Conservation (phyloP, 2,113 vertebrate genomes). For the Prinia subflava region DNA sequence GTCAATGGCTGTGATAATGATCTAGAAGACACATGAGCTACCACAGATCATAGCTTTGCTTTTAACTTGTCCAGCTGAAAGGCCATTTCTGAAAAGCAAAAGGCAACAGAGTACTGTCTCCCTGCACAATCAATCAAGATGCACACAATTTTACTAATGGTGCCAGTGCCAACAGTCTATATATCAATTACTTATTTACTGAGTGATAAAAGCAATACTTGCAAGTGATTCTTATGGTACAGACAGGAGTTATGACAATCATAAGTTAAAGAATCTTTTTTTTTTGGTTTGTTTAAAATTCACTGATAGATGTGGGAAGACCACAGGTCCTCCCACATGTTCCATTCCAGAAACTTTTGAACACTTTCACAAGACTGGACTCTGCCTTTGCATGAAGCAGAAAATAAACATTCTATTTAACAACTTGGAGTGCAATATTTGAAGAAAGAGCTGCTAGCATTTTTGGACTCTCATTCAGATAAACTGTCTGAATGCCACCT, state of each 20-base stretch:
- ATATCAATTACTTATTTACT: neutral
- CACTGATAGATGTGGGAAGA: neutral
- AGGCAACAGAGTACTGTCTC: neutral
- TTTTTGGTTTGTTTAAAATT: neutral
- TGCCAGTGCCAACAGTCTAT: neutral
- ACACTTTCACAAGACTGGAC: neutral
- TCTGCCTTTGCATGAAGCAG: neutral
- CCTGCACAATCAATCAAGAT: neutral
- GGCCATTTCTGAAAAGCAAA: neutral
- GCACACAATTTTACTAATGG: neutral
- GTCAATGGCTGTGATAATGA: neutral
- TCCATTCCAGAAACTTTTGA: neutral
- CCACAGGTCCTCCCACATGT: neutral
- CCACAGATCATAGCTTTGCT: neutral
- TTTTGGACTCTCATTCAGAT: neutral
- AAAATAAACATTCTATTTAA: neutral
- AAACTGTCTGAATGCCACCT: neutral
- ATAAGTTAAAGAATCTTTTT: neutral
- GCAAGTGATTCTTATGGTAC: neutral
- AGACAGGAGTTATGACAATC: neutral
- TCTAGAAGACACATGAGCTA: neutral
- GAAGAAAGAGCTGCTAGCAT: neutral
- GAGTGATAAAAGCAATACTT: neutral
- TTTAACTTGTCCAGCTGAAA: neutral
- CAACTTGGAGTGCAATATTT: neutral